Conservation (phyloP, 2,888 invertebrate genomes). For the Chalcis sispes region DNA sequence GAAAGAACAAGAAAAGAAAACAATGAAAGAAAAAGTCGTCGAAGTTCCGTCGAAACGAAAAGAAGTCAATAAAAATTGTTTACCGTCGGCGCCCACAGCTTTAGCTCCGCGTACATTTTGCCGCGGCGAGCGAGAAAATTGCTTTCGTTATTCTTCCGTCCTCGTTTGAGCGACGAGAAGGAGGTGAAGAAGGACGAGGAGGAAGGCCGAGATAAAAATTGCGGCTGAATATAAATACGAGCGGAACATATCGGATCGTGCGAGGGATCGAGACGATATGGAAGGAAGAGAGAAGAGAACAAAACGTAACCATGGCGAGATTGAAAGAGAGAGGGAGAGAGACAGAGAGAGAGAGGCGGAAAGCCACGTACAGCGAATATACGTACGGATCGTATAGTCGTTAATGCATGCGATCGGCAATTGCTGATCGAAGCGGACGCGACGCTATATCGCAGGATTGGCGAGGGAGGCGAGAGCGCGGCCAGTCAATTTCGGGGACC, state of each 20-base stretch:
- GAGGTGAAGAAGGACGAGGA: no score
- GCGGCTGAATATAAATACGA: slow-evolving; percentile 41
- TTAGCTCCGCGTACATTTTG: neutral
- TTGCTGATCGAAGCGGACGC: slow-evolving; percentile 13
- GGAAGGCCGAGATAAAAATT: slow-evolving; percentile 31
- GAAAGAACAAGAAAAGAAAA: neutral
- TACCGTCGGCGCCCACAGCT: no score
- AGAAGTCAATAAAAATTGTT: slow-evolving; percentile 49
- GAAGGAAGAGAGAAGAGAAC: no score
- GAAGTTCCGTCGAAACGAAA: slow-evolving; percentile 22
- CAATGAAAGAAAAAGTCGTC: slow-evolving; percentile 33
- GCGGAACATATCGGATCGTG: slow-evolving; percentile 1
- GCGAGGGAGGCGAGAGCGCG: no score
- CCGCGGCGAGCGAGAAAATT: slow-evolving; percentile 33
- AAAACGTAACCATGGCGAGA: no score
- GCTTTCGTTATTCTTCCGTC: slow-evolving; percentile 48
- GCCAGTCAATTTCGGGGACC: slow-evolving; percentile 19
- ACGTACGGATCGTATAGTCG: neutral
- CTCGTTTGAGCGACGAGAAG: slow-evolving; percentile 34
- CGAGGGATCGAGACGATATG: no score
- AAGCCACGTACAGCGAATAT: neutral
- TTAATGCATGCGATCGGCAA: slow-evolving; percentile 20
- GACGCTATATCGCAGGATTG: no score
- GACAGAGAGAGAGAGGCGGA: neutral
- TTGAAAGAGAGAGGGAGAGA: neutral